A percentile compares a stretch with the other conserved stretches of the same genome.
Conservation (phyloP, 2,888 invertebrate species). For the Cantharis lateralis region DNA sequence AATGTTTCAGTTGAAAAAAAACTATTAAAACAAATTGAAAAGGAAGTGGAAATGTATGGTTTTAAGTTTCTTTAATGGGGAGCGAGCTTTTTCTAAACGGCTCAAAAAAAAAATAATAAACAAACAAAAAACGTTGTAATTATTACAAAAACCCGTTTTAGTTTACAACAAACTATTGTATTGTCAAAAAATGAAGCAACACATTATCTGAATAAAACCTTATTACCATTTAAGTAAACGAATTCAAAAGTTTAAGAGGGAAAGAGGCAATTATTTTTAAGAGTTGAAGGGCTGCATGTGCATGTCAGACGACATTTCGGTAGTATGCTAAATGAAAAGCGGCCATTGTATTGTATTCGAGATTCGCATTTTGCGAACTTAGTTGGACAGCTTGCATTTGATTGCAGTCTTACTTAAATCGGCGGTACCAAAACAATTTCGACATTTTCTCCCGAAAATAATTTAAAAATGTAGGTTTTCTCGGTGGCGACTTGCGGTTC, state of each 20-base stretch:
- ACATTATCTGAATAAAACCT: slow-evolving; percentile 33
- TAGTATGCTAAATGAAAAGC: slow-evolving; percentile 55
- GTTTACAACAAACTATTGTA: not conserved
- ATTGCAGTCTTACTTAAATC: not conserved
- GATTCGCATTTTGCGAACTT: slow-evolving; percentile 35
- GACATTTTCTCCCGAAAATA: not conserved
- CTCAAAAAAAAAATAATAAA: not conserved
- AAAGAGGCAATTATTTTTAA: slow-evolving; percentile 50
- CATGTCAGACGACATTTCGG: slow-evolving; percentile 48
- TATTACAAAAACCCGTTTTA: not conserved
- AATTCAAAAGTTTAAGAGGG: slow-evolving; percentile 35
- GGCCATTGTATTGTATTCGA: slow-evolving; percentile 53
- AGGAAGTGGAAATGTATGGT: not conserved
- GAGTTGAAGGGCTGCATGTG: slow-evolving; percentile 31
- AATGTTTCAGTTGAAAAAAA: not conserved
- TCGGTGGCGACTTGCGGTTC: not conserved
- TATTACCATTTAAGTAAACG: slow-evolving; percentile 52
- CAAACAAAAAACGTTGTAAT: not conserved
- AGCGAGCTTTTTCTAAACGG: not conserved
- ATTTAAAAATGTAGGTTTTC: not conserved
- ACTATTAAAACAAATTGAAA: not conserved
- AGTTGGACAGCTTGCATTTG: slow-evolving; percentile 30
- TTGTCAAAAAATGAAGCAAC: slow-evolving; percentile 25
- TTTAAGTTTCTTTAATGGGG: not conserved
- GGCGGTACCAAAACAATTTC: not conserved